Evolutionary conservation across 1,140 invertebrate species (phyloP).

Genomic region (Trichoplusia ni): DNA sequence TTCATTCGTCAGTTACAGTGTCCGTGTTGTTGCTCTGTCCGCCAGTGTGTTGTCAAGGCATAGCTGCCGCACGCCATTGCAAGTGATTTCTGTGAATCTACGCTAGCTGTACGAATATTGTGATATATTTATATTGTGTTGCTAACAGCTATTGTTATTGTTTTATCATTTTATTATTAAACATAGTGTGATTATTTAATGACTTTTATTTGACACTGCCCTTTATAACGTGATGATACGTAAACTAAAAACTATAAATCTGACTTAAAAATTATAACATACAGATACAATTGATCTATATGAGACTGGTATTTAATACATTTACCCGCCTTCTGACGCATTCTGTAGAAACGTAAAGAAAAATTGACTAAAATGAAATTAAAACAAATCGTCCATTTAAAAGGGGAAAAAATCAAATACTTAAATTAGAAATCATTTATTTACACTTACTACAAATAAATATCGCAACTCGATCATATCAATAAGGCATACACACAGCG

Average conservation of each 20-base stretch:
- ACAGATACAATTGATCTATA: too few species aligned
- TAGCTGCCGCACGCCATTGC: slow-evolving; percentile 16
- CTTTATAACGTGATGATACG: too few species aligned
- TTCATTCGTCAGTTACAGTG: too few species aligned
- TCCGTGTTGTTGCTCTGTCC: neutral
- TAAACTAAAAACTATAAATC: too few species aligned
- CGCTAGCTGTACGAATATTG: slow-evolving; percentile 26
- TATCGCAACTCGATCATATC: slow-evolving; percentile 2
- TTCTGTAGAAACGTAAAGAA: too few species aligned
- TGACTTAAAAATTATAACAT: too few species aligned
- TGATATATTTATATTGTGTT: slow-evolving; percentile 32
- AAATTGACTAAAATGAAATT: too few species aligned
- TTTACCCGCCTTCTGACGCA: too few species aligned
- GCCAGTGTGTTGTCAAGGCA: slow-evolving; percentile 2
- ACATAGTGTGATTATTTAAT: slow-evolving; percentile 18
- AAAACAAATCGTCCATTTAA: too few species aligned
- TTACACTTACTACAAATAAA: slow-evolving; percentile 31
- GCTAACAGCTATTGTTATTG: slow-evolving; percentile 30
- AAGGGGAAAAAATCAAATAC: too few species aligned
- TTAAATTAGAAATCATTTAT: slow-evolving; percentile 30
- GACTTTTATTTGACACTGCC: neutral
- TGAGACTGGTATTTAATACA: too few species aligned
- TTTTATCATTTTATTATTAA: slow-evolving; percentile 21
- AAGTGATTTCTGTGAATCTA: slow-evolving; percentile 32
- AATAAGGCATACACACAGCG: too few species aligned